These are phyloP conservation scores for Dolichoris vasculosae DNA, from an alignment of 1,140 invertebrate species.

Conservation along the genomic window DNA sequence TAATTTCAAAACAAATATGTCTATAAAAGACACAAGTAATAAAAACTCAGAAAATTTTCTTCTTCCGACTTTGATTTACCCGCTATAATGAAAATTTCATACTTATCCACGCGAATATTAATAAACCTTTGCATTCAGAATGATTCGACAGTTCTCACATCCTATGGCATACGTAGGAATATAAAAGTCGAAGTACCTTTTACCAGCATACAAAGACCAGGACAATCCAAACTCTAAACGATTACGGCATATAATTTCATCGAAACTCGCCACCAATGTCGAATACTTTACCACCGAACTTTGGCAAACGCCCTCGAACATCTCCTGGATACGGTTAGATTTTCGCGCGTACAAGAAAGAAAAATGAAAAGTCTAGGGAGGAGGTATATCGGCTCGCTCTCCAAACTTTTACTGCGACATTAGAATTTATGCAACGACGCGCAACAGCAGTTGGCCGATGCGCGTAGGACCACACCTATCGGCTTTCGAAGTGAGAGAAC, in stretches of 20 bases:
- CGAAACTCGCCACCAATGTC: not conserved
- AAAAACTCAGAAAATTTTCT: not conserved
- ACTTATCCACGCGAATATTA: not conserved
- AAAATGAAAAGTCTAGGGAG: not conserved
- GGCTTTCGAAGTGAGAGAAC: not conserved
- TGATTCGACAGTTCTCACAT: not conserved
- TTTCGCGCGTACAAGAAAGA: not conserved
- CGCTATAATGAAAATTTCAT: not conserved
- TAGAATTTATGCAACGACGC: slow-evolving; percentile 20
- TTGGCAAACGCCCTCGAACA: not conserved
- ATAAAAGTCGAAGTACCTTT: not conserved
- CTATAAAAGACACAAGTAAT: no score
- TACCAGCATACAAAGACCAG: not conserved
- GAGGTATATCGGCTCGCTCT: not conserved
- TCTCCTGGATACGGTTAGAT: not conserved
- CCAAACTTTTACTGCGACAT: not conserved
- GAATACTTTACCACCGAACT: slow-evolving; percentile 25
- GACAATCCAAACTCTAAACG: not conserved
- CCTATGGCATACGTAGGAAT: no score
- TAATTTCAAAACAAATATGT: no score
- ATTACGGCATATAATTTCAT: not conserved
- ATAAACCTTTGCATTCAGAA: not conserved
- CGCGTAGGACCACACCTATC: not conserved
- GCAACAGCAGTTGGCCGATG: not conserved
- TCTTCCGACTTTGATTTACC: not conserved